Percentiles rank a stretch among this genome's conserved stretches.
phyloP scores from a whole-genome alignment of 2,797 vertebrate species.

The Tinamus major region DNA sequence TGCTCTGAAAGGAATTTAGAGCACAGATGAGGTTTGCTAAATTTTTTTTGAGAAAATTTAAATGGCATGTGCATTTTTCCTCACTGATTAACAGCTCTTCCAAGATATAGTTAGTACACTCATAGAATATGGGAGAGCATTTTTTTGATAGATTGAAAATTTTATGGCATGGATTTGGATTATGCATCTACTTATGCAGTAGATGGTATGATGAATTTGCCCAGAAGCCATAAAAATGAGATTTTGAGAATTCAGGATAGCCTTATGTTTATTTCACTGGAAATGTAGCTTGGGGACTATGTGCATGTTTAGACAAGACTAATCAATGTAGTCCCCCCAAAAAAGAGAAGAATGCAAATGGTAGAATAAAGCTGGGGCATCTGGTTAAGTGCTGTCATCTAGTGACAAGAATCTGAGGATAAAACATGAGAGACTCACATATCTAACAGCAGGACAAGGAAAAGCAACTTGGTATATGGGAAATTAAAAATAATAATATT shows the following conservation, averaged over 20 bases:
- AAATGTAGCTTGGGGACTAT: not conserved
- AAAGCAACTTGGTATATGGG: not conserved
- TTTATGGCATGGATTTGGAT: not conserved
- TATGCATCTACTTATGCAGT: not conserved
- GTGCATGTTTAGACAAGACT: not conserved
- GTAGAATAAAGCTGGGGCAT: not conserved
- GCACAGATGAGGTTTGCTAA: not conserved
- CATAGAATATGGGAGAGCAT: not conserved
- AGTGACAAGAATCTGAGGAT: not conserved
- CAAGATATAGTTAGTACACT: not conserved
- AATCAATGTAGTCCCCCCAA: not conserved
- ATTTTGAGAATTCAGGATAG: not conserved
- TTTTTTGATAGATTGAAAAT: not conserved
- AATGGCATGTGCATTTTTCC: not conserved
- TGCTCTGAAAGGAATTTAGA: not conserved
- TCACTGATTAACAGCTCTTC: not conserved
- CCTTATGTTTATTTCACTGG: not conserved
- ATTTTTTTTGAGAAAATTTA: not conserved
- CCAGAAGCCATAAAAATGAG: not conserved
- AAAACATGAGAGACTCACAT: not conserved
- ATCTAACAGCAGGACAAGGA: not conserved
- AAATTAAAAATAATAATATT: not conserved
- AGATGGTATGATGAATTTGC: not conserved
- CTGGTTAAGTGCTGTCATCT: not conserved
- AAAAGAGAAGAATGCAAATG: not conserved